Base-by-base conservation (phyloP, 1,140 invertebrate genomes). In the Drosophila punjabiensis region DNA sequence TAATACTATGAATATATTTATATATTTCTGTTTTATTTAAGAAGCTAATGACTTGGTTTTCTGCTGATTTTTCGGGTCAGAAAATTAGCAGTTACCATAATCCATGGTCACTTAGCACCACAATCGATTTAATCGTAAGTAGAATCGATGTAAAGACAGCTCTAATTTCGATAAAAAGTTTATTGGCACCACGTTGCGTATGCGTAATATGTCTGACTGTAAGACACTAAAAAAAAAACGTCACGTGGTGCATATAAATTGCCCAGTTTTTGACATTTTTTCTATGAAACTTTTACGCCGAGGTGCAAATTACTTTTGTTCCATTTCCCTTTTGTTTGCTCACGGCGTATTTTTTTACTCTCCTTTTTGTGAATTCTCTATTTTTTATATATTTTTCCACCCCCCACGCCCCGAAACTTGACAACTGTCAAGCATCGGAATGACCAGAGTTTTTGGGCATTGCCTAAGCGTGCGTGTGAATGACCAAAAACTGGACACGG, bases 221-320 rank as follows among this genome's bases (percentile, higher is more conserved):
- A 20, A 30, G 70, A 39, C 20, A 18, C 47, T 41, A 28, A 33
- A 39, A 24, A 16, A 39, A 52, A 58, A 73, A 35, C 53, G 47
- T 52, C 84, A 81, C 79, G 86, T 82, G 65, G 68, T 58, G 89
- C 89, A 91, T 91, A 91, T 91, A 91, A 91, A 91, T 91, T 85
- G 89, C 84, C 89, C 77, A 86, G 76, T 82, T 91, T 88, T 92
- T 11, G 39, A 37, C 71, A 62, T 50, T 69, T 70, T 61, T 41
- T 45, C 66, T 39, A 39, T 16, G 39, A 37, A 74, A 62, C 64
- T 69, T 70, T 58, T 41, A 53, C 60, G 66, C 59, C 48, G 37
- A 85, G 81, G 85, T 90, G 86, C 68, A 81, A 89, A 89, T 89
- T 90, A 84, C 86, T 84, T 89, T 89, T 86, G 79, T 89, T 88